Evolutionary conservation across 2,797 vertebrate genomes (phyloP), one percentile per base, ranked within the genome.

Genomic region (Neosalanx taihuensis): DNA sequence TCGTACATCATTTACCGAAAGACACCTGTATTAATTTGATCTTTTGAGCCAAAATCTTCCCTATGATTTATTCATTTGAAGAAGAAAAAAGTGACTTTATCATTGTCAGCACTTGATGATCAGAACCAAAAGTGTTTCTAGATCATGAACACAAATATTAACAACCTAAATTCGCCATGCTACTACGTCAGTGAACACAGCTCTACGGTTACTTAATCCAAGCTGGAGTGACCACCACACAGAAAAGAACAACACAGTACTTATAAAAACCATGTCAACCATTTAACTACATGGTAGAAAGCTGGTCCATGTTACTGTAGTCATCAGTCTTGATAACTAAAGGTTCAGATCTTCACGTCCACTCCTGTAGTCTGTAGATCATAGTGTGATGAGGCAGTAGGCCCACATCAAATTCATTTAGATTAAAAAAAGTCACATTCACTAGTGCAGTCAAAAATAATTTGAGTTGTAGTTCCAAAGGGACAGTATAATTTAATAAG

Each of bases 61-160:
- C 5, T 65, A 46, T 26, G 37, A 2, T 49, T 10, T 7, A n/a
- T 64, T 46, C 7, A 9, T 7, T 46, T 37, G 10, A 46, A 46
- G 12, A 41, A 41, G 23, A 41, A 2, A 41, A 37, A 41, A 37
- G 35, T 37, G 7, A 37, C 35, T 37, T 7, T 37, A 37, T 37
- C 35, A 2, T 6, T 37, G 35, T 37, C 35, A 37, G 35, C 7
- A 37, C 35, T 37, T 37, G 35, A 37, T 37, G 7, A 37, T 37
- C 1, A 9, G 15, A 29, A 46, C 20, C 64, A 51, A 30, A 23
- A 12, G 41, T 46, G 10, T 46, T 46, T 46, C 37, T 29, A 15
- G 23, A 23, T 7, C 41, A 63, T 46, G 64, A 26, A 30, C 64
- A 66, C 49, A 67, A 6, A 53, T 56, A n/a, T 67, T 67, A 17